Evolutionary conservation across 1,140 invertebrate species (phyloP).

Genomic region (Lamellibrachia luymesi): DNA sequence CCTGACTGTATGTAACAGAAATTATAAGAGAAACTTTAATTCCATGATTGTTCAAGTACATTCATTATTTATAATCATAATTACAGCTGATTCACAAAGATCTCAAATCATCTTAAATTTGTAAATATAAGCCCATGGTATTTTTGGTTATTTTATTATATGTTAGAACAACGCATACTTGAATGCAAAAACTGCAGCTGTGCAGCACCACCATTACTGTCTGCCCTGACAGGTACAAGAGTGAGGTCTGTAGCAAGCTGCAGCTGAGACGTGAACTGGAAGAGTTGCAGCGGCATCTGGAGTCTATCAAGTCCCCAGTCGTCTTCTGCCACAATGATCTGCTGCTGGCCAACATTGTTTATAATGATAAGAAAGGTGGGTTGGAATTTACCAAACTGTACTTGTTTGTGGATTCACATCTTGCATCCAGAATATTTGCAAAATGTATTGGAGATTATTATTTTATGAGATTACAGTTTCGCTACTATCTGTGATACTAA

Average conservation of each 20-base stretch:
- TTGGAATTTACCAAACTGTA: background rate
- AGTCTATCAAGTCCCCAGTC: slow-evolving; percentile 71
- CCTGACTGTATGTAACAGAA: too few species aligned
- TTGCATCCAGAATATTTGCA: background rate
- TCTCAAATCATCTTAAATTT: too few species aligned
- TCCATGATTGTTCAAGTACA: too few species aligned
- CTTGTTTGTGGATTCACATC: background rate
- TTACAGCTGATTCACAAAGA: too few species aligned
- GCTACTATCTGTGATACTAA: too few species aligned
- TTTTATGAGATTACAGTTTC: background rate
- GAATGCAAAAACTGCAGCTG: too few species aligned
- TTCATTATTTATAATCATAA: too few species aligned
- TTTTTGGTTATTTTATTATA: too few species aligned
- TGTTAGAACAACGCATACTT: too few species aligned
- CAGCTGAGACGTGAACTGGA: slow-evolving; percentile 63
- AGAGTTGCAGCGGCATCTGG: slow-evolving; percentile 67
- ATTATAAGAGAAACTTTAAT: too few species aligned
- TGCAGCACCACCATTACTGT: background rate
- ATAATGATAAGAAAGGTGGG: slow-evolving; percentile 65
- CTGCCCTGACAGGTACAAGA: background rate
- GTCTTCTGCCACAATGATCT: slow-evolving; percentile 98
- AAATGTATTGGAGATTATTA: background rate
- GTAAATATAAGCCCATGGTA: too few species aligned
- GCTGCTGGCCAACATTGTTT: slow-evolving; percentile 89
- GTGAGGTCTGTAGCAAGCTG: background rate